Conservation (phyloP, 2,888 invertebrate species). For the Philereme vetulata region DNA sequence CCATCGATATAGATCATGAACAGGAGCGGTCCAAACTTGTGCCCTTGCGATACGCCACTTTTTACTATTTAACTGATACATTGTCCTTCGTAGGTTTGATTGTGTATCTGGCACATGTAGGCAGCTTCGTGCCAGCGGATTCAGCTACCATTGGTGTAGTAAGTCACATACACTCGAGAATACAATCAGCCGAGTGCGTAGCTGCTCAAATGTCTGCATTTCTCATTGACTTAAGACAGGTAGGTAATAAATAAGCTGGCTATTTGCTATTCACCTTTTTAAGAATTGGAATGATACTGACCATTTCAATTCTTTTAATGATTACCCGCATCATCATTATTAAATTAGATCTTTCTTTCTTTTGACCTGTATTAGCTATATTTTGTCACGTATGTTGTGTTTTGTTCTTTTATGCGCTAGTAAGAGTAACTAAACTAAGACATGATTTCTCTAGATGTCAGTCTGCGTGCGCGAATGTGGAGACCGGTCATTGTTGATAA, state of each 20-base stretch:
- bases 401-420: too few relatives aligned
- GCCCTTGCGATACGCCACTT: conserved; percentile 5
- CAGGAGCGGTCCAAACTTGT: conserved; percentile 4
- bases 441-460: conserved; percentile 83
- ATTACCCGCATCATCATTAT: too few relatives aligned
- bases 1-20: neutral
- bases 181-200: conserved; percentile 90
- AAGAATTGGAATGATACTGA: neutral
- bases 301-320: neutral
- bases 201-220: conserved; percentile 93
- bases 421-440: too few relatives aligned
- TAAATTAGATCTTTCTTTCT: too few relatives aligned
- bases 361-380: too few relatives aligned
- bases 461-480: conserved; percentile 87
- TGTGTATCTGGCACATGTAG: conserved; percentile 93
- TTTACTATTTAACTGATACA: neutral
- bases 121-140: conserved; percentile 94
- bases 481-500: conserved; percentile 87
- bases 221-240: conserved; percentile 92
- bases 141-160: conserved; percentile 88
- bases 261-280: too few relatives aligned
- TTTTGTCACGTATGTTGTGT: too few relatives aligned
- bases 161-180: conserved; percentile 89
- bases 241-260: conserved; percentile 51
- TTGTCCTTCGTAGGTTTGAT: conserved; percentile 81